Conservation (phyloP, 2,113 vertebrate genomes). For the Hymenochirus boettgeri region DNA sequence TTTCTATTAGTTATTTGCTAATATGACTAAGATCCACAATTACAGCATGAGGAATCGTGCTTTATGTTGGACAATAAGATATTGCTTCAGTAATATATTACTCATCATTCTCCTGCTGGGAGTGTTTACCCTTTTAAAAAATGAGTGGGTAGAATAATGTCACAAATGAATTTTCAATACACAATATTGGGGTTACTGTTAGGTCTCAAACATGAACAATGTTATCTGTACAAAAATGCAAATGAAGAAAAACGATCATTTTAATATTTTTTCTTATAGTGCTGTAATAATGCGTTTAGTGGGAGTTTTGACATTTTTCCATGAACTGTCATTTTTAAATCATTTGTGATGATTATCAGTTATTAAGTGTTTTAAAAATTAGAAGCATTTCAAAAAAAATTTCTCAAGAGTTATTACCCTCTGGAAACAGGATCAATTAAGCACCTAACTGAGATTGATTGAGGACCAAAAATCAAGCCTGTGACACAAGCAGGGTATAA, state of each 20-base stretch:
- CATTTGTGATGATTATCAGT: constrained; percentile 25
- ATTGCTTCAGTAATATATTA: constrained; percentile 31
- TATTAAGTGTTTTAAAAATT: constrained; percentile 25
- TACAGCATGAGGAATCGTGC: too few relatives aligned
- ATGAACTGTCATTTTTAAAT: constrained; percentile 24
- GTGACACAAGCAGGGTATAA: too few relatives aligned
- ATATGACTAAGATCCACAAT: too few relatives aligned
- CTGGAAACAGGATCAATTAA: constrained; percentile 26
- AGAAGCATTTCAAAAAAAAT: constrained; percentile 29
- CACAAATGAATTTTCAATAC: constrained; percentile 14
- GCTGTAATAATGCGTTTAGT: constrained; percentile 4
- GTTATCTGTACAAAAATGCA: constrained; percentile 10
- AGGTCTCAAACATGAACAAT: constrained; percentile 14
- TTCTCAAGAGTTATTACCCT: constrained; percentile 23
- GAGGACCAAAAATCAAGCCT: too few relatives aligned
- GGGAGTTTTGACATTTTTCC: constrained; percentile 5
- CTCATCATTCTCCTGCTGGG: not conserved
- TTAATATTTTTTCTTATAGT: constrained; percentile 8
- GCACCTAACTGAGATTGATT: too few relatives aligned
- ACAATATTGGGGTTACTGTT: constrained; percentile 21
- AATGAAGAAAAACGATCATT: constrained; percentile 6
- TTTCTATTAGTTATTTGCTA: too few relatives aligned
- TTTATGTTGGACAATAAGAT: not conserved
- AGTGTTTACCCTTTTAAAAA: constrained; percentile 20
- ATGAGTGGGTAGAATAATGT: constrained; percentile 14